phyloP scores from a whole-genome alignment of 2,113 vertebrate species.

The Solea solea region DNA sequence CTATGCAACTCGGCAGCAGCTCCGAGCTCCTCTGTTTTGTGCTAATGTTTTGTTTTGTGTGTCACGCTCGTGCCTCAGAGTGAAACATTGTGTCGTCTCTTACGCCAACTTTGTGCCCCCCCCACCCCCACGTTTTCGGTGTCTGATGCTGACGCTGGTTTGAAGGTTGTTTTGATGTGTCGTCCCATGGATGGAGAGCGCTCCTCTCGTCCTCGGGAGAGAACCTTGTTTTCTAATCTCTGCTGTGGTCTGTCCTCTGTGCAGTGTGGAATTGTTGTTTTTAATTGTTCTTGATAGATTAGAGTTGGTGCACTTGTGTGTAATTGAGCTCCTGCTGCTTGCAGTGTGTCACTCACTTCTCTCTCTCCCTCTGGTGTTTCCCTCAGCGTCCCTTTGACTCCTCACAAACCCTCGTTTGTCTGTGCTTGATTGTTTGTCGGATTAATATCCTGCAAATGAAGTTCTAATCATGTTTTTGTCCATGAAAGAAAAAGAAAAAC shows the following conservation, averaged over 20 bases:
- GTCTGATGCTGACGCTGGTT: slow-evolving; percentile 6
- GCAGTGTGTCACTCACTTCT: slow-evolving; percentile 6
- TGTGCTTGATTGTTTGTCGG: background rate
- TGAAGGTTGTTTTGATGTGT: slow-evolving; percentile 10
- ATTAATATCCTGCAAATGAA: background rate
- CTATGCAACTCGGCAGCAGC: background rate
- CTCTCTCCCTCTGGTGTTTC: background rate
- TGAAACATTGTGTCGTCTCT: background rate
- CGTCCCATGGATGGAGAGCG: background rate
- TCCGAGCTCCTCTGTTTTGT: background rate
- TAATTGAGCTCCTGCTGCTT: slow-evolving; percentile 21
- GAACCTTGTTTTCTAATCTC: slow-evolving; percentile 7
- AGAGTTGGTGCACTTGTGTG: background rate
- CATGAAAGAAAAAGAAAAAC: background rate
- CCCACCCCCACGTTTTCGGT: background rate
- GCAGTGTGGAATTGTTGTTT: slow-evolving; percentile 13
- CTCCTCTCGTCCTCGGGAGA: background rate
- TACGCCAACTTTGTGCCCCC: too few relatives aligned
- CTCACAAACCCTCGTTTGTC: background rate
- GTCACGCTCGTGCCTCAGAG: slow-evolving; percentile 3
- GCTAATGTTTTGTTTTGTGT: slow-evolving; percentile 34
- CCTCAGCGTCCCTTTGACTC: background rate
- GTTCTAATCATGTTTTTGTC: background rate
- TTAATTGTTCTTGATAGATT: background rate
- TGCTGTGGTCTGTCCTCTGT: slow-evolving; percentile 3